These are phyloP conservation scores for Microtus montanus DNA, from an alignment of 2,113 vertebrate genomes.

Conservation along the genomic window DNA sequence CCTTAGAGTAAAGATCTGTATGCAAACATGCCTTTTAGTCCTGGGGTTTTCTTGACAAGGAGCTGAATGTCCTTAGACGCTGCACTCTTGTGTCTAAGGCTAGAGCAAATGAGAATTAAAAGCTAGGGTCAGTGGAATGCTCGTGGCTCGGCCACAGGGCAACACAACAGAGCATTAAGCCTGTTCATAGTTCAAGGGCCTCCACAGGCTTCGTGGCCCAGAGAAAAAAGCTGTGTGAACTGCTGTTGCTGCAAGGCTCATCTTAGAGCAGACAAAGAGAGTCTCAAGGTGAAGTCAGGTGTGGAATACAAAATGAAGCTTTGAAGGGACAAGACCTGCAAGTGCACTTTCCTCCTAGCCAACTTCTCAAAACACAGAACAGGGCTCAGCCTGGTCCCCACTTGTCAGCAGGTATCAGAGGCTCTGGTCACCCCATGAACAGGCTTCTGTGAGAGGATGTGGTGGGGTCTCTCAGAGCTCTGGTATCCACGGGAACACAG, in stretches of 20 bases:
- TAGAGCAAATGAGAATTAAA: background rate
- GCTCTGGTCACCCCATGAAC: background rate
- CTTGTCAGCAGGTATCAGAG: background rate
- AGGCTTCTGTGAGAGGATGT: background rate
- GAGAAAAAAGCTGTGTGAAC: background rate
- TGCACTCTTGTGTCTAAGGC: background rate
- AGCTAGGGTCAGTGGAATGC: background rate
- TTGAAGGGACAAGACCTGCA: too few species aligned
- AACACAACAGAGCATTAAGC: background rate
- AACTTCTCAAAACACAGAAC: background rate
- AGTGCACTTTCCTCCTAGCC: background rate
- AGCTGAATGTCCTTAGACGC: background rate
- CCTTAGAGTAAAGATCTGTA: background rate
- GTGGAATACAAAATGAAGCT: background rate
- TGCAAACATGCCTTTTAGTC: background rate
- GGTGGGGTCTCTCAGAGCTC: background rate
- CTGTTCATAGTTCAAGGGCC: rapidly evolving
- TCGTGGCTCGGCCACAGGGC: background rate
- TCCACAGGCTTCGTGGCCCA: background rate
- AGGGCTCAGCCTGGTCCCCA: too few species aligned
- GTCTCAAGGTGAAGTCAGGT: background rate
- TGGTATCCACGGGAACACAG: background rate
- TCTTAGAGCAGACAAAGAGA: background rate
- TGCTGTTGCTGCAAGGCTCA: too few species aligned
- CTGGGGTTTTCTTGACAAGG: background rate